A percentile compares a stretch with the other conserved stretches of the same genome.
Evolutionary conservation across 2,113 vertebrate species (phyloP).

Genomic region (Nothocercus nigrocapillus): DNA sequence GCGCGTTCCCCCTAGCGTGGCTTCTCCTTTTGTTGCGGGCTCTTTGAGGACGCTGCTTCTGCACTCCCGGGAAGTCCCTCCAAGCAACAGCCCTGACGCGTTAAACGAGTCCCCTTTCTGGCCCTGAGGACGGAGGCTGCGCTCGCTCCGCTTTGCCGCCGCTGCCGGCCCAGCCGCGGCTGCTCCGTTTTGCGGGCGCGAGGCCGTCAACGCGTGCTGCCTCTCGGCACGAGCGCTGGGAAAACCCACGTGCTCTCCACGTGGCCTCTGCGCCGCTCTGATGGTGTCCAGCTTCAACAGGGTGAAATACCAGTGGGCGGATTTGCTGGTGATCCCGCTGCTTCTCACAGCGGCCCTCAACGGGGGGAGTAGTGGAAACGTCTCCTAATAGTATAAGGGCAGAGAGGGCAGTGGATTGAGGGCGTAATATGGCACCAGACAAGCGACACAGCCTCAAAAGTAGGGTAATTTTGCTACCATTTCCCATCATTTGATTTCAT

Average conservation of each 20-base stretch:
- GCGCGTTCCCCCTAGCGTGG: neutral
- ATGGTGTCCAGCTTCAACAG: neutral
- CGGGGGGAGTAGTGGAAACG: slow-evolving; percentile 46
- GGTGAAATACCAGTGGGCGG: neutral
- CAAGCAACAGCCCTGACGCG: slow-evolving; percentile 37
- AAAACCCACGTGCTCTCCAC: slow-evolving; percentile 36
- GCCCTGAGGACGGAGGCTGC: slow-evolving; percentile 6
- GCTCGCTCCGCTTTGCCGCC: slow-evolving; percentile 72
- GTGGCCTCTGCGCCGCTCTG: neutral
- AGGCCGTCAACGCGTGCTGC: slow-evolving; percentile 52
- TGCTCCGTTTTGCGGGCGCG: no score
- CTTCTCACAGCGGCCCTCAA: slow-evolving; percentile 22
- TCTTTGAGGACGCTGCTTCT: slow-evolving; percentile 19
- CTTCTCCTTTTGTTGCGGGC: slow-evolving; percentile 58
- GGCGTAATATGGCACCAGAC: neutral
- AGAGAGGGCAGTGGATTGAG: neutral
- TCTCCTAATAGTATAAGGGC: neutral
- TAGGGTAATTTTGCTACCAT: neutral
- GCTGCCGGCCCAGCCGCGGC: neutral
- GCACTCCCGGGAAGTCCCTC: slow-evolving; percentile 56
- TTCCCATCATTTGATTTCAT: neutral
- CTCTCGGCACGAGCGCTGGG: slow-evolving; percentile 13
- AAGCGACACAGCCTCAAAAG: neutral
- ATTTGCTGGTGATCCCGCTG: slow-evolving; percentile 52
- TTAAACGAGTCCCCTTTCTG: slow-evolving; percentile 36